Base-by-base conservation (phyloP, 2,888 invertebrate species). In the Hyles lineata region DNA sequence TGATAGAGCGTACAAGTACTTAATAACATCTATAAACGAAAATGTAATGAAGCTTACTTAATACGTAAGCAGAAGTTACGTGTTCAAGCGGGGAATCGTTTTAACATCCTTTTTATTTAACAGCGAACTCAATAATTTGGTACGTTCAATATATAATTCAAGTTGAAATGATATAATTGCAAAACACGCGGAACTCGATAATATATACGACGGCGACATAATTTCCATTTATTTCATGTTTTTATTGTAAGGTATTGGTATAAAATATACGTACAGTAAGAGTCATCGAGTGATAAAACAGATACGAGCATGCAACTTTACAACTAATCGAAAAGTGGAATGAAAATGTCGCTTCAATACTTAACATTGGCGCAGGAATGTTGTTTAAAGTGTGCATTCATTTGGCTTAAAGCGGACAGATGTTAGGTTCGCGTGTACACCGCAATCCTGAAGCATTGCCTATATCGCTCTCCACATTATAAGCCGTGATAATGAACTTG, bases 361-460 rank as follows among this genome's bases (percentile, higher is more conserved):
- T 79, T 79, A 81, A 80, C 82, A 79, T 78, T 76, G 77, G 79
- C 73, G 76, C 75, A 79, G 83, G 83, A 85, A 84, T 84, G 82
- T 77, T 73, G 81, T 80, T 83, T 80, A 80, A 83, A 82, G 83
- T 82, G 80, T 81, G 83, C 82, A 84, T 84, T 86, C 55, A 81
- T 85, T 85, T 81, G 78, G 83, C 80, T 87, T 83, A 85, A 82
- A 83, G 82, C 79, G 83, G 67, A 87, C 87, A 88, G 88, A 87
- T 87, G 87, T 85, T 85, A 83, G 81, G 81, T 82, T 89, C 80
- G 87, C 87, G 85, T 88, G 87, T 83, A 79, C 74, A 76, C 76
- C 73, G 83, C 83, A 82, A 87, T 85, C 83, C 86, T 83, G 82
- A 81, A 83, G 76, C 77, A 83, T 80, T 76, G 77, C 79, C 77